Evolutionary conservation across 2,888 invertebrate species (phyloP).

Genomic region (Apeira syringaria): DNA sequence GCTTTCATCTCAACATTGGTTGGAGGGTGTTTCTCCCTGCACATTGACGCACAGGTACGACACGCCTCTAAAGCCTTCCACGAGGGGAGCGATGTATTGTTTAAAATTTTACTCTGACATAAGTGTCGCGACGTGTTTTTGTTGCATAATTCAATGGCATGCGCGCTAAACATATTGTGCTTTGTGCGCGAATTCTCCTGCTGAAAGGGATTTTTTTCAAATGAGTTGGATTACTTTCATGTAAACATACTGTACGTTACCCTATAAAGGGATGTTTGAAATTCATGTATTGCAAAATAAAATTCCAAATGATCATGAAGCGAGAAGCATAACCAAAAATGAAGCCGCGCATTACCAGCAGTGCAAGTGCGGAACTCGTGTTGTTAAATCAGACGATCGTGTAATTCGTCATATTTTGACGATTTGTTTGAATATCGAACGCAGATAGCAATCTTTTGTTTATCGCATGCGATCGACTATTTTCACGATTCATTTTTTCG

Average conservation of each 20-base stretch:
- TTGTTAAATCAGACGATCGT: too few species aligned
- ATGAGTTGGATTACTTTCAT: constrained; percentile 34
- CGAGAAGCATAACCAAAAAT: too few species aligned
- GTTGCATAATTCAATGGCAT: constrained; percentile 61
- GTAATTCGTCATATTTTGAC: too few species aligned
- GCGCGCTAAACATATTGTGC: constrained; percentile 50
- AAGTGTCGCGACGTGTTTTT: constrained; percentile 48
- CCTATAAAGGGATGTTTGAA: too few species aligned
- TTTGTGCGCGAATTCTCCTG: constrained; percentile 42
- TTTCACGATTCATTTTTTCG: too few species aligned
- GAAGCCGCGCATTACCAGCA: too few species aligned
- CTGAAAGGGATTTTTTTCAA: constrained; percentile 47
- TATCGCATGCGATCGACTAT: too few species aligned
- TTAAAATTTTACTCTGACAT: constrained; percentile 52
- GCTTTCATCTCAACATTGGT: constrained; percentile 46
- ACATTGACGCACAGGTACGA: constrained; percentile 37
- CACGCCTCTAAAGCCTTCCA: constrained; percentile 18
- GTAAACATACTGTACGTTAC: constrained; percentile 22
- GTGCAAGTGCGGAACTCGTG: too few species aligned
- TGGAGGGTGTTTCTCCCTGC: constrained; percentile 37
- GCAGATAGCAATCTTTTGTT: too few species aligned
- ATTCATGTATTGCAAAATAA: too few species aligned
- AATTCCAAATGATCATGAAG: too few species aligned
- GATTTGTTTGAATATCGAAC: too few species aligned
- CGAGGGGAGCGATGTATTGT: constrained; percentile 48